phyloP scores from a whole-genome alignment of 30 jellyfish, hydroid and myxozoan species.

The Hydractinia symbiolongicarpus region DNA sequence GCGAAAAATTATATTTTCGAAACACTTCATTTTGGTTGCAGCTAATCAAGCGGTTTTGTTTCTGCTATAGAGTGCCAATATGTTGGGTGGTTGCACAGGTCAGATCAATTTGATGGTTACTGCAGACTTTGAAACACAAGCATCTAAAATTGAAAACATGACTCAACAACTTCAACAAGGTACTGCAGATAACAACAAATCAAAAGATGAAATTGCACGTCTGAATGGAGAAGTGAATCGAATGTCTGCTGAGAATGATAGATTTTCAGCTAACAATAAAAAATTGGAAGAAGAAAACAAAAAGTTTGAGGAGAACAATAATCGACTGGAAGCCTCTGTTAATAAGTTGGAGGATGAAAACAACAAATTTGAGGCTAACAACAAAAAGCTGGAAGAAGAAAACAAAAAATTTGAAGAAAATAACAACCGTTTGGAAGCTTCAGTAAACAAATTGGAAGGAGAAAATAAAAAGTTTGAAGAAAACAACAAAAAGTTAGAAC shows the following conservation, averaged over 20 bases:
- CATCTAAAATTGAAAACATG: constrained; percentile 35
- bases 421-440: constrained; percentile 23
- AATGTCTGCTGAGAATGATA: constrained; percentile 69
- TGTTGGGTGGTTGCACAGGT: constrained; percentile 76
- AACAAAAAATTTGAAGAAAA: constrained; percentile 53
- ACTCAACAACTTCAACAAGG: constrained; percentile 52
- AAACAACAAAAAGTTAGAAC: constrained; percentile 58
- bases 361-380: constrained; percentile 55
- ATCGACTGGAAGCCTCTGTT: constrained; percentile 52
- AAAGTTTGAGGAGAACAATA: constrained; percentile 63
- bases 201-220: constrained; percentile 51
- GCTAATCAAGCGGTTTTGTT: neutral
- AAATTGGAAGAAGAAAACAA: constrained; percentile 61
- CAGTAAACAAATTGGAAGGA: constrained; percentile 28
- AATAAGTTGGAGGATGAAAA: constrained; percentile 62
- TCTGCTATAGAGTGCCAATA: constrained; percentile 35
- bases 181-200: constrained; percentile 38
- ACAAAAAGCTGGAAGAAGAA: constrained; percentile 73
- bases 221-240: constrained; percentile 55
- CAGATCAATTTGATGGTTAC: constrained; percentile 42
- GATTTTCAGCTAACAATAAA: constrained; percentile 67
- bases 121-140: constrained; percentile 75
- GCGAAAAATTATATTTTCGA: neutral
- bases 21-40: neutral
- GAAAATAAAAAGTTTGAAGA: constrained; percentile 59